Evolutionary conservation across 2,888 invertebrate genomes (phyloP), one percentile per base, ranked within the genome.

Genomic region (Cecidostiba fungosa): DNA sequence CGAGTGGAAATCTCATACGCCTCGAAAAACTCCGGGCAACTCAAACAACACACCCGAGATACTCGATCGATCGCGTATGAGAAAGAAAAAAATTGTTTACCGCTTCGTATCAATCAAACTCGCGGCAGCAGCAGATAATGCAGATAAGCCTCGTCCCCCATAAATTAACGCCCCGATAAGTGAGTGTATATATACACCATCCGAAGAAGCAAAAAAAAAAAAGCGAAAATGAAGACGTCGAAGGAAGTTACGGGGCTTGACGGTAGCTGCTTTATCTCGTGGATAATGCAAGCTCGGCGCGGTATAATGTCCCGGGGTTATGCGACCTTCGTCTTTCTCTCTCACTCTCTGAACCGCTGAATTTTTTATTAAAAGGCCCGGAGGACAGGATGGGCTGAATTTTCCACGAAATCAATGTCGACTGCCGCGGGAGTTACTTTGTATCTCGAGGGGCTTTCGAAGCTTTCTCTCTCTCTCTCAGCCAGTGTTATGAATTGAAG

Each of bases 141-240:
- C 85, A 81, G 85, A 85, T 85, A 85, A 85, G 79, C 70, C 43
- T 29, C 50, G 36, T 54, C 59, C 77, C 81, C 3, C 70, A n/a
- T 85, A 86, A 87, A 85, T 83, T 83, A 69, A 84, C 78, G 79
- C 62, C 59, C 39, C 74, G 80, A 87, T 85, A 82, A 85, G 80
- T 66, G 74, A 76, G 62, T 16, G 62, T 54, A 26, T 23, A 59
- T 43, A 43, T 43, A 43, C 0, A 39, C 12, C 12, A 12, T 29
- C 1, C 10, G 47, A 62, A 32, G 69, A n/a, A 76, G 54, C n/a
- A n/a, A n/a, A n/a, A 73, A 29, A 29, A 23, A 43, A 59, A 54
- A 69, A 70, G 62, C 32, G 47, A 73, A 78, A 54, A 79, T 32
- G 77, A 66, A 47, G 54, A 73, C 80, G 84, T 70, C 85, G 87